phyloP scores from a whole-genome alignment of 92 coral and sea anemone species.

The Zoanthus sociatus region DNA sequence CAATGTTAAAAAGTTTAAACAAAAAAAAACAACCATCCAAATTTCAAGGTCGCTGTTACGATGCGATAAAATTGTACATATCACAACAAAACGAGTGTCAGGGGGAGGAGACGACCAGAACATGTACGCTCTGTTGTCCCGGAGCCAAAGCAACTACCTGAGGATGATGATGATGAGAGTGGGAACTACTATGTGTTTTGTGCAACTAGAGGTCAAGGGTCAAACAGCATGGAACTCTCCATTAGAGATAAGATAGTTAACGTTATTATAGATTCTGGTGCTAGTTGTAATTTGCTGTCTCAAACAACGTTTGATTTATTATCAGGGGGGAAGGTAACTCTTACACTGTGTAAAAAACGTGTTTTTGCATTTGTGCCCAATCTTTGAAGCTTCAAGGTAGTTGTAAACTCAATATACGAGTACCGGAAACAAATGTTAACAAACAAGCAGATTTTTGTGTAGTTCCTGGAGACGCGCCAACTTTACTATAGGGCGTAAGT shows the following conservation, averaged over 20 bases:
- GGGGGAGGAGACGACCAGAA: neutral
- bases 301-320: constrained; percentile 35
- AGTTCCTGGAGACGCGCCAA: constrained; percentile 55
- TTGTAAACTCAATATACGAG: constrained; percentile 40
- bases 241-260: constrained; percentile 62
- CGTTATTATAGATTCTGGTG: constrained; percentile 68
- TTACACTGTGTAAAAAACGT: constrained; percentile 23
- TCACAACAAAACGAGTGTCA: constrained; percentile 1
- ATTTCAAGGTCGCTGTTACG: constrained; percentile 42
- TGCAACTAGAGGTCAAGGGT: neutral
- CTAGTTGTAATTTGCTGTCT: constrained; percentile 70
- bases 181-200: neutral
- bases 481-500: constrained; percentile 30
- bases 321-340: constrained; percentile 31
- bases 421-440: constrained; percentile 46
- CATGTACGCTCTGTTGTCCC: neutral
- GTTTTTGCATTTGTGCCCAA: constrained; percentile 39
- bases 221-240: constrained; percentile 19
- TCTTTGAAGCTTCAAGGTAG: constrained; percentile 53
- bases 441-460: constrained; percentile 33
- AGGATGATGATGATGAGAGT: constrained; percentile 1
- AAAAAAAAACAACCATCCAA: neutral
- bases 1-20: neutral
- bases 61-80: constrained; percentile 46
- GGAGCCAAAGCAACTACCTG: neutral